phyloP scores from a whole-genome alignment of 2,888 invertebrate genomes.

The Parnassius orleans region DNA sequence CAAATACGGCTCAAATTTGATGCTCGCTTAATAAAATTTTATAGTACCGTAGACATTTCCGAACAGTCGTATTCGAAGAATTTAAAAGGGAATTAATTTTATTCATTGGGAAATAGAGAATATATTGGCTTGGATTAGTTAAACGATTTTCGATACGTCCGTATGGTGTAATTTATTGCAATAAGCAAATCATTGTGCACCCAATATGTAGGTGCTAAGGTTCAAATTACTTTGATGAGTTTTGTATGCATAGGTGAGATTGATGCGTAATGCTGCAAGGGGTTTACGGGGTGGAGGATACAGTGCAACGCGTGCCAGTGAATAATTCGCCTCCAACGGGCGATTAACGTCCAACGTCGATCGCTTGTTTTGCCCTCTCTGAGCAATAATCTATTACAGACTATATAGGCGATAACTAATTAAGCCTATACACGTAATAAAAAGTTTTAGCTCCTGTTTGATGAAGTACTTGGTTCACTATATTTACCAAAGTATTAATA shows the following conservation, averaged over 20 bases:
- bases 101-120: constrained; percentile 74
- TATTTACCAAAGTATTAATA: constrained; percentile 21
- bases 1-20: constrained; percentile 7
- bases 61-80: constrained; percentile 58
- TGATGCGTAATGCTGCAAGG: constrained; percentile 36
- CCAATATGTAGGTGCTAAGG: constrained; percentile 26
- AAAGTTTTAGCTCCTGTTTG: constrained; percentile 25
- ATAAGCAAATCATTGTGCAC: constrained; percentile 27
- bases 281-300: constrained; percentile 63
- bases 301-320: constrained; percentile 75
- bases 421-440: constrained; percentile 23
- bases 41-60: constrained; percentile 39
- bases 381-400: constrained; percentile 31
- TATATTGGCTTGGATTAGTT: constrained; percentile 77
- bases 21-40: constrained; percentile 3
- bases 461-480: constrained; percentile 16
- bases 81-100: constrained; percentile 75
- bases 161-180: constrained; percentile 33
- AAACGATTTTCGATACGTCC: constrained; percentile 48
- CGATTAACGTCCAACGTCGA: constrained; percentile 73
- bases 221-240: constrained; percentile 31
- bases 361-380: constrained; percentile 51
- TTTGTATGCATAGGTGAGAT: constrained; percentile 30
- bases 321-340: constrained; percentile 77
- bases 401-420: constrained; percentile 23